Base-by-base conservation (phyloP, 53 echinoderm and acorn worm genomes). In the Apostichopus leukothele region DNA sequence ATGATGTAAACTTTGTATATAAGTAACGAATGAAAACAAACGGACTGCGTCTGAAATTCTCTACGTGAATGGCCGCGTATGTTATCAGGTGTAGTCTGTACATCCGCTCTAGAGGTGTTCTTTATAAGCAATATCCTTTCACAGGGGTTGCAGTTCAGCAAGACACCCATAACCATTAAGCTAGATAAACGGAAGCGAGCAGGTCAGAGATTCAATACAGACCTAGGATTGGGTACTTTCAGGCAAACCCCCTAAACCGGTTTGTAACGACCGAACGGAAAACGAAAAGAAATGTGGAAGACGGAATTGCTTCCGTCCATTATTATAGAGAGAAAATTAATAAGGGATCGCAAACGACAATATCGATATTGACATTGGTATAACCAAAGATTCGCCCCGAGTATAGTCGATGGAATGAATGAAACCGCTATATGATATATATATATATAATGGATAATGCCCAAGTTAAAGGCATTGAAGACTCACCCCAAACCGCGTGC, bases 41-140 rank as follows among this genome's bases (percentile, higher is more conserved):
- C 14, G 63, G 14, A 14, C 11, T 12, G 10, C 63, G 10, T 61
- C 63, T 12, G 63, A 12, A 14, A 14, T 10, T 61, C 10, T 61
- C 10, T 61, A 14, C 63, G 14, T 1, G 10, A 14, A 61, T 14
- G 63, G 63, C 63, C 63, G 63, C 14, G 14, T 13, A 78, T 14
- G 50, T 78, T 78, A 78, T 39, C 18, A 78, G 52, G 79, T 78
- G 51, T 10, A 27, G 79, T 53, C 79, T 78, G 79, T n/a, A 78
- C 51, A 78, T 78, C 79, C 79, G 79, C 51, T 78, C 8, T 12
- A 18, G 54, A 18, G 16, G 52, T 53, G 53, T 18, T 51, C 52
- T 78, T 78, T 27, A 78, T 78, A 78, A 52, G 79, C n/a, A 52
- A 78, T 78, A 78, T 78, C 79, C 79, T 78, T 53, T 51, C 19